Evolutionary conservation across 2,888 invertebrate species (phyloP).

Genomic region (Urechis unicinctus): DNA sequence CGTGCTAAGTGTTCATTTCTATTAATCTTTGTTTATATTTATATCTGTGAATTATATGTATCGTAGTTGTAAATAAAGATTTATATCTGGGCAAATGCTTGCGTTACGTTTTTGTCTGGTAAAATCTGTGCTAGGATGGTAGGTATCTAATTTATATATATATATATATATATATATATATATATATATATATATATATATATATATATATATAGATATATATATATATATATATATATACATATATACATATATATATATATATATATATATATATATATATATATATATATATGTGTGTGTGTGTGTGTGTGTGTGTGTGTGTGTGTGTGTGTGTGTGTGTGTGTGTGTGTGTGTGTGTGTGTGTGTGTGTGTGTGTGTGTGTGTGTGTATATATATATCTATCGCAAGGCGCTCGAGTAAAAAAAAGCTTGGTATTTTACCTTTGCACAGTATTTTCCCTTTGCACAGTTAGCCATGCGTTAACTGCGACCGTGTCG

Average conservation of each 20-base stretch:
- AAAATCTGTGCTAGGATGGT: neutral
- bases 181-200: neutral
- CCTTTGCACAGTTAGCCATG: too few relatives aligned
- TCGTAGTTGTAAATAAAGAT: too few relatives aligned
- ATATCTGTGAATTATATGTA: too few relatives aligned
- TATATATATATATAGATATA: too few relatives aligned
- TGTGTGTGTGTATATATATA: slow-evolving; percentile 1
- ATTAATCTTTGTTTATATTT: too few relatives aligned
- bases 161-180: slow-evolving; percentile 3
- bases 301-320: slow-evolving; percentile 4
- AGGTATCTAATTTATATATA: neutral
- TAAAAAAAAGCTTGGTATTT: too few relatives aligned
- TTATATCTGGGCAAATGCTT: too few relatives aligned
- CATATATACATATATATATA: neutral
- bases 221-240: too few relatives aligned
- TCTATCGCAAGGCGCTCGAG: neutral
- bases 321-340: slow-evolving; percentile 4
- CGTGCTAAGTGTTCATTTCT: too few relatives aligned
- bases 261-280: neutral
- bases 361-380: slow-evolving; percentile 1
- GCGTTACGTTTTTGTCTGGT: slow-evolving; percentile 19
- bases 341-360: slow-evolving; percentile 3
- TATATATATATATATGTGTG: neutral
- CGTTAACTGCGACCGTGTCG: too few relatives aligned
- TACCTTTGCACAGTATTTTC: too few relatives aligned